Base-by-base conservation (phyloP, 1,140 invertebrate species). In the Drosophila asahinai region DNA sequence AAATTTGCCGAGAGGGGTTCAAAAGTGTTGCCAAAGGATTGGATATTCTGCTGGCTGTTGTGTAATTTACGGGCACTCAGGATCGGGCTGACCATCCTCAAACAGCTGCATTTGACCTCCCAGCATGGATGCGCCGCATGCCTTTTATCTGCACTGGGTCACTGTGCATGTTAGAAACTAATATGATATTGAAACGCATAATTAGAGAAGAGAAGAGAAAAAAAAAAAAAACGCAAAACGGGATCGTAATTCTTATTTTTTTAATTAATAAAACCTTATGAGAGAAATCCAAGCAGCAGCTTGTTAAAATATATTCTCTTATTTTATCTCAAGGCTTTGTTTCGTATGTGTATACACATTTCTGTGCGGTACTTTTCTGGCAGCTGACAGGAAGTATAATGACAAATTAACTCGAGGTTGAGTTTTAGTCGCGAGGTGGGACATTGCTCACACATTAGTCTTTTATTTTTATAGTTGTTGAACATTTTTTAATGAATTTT, bases 311-410 rank as follows among this genome's bases (percentile, higher is more conserved):
- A 54, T 15, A 19, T n/a, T 54, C 19, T 22, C 33, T 9, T 38
- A 22, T 11, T 25, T 19, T n/a, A 19, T 3, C 8, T n/a, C 11
- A 19, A 33, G 2, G 3, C 14, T 47, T 19, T 9, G 15, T 22
- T 19, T n/a, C 5, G 3, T 33, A 9, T n/a, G 11, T 12, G 11
- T 38, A 17, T 15, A 33, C 30, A 54, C 11, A 27, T 17, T 15
- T 54, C 58, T 68, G 11, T 61, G 17, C 11, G 51, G 58, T 45
- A 5, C 30, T 40, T 19, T 47, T 45, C 64, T 51, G 55, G 15
- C 89, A 91, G 89, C 89, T 91, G 89, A 80, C 87, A 91, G 89
- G 90, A 91, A 86, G 86, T 91, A 45, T 80, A 86, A 81, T 79
- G 90, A 91, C 80, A 90, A 92, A 92, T 91, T 92, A 92, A 83